Conservation (phyloP, 2,888 invertebrate genomes). For the Caenorhabditis macrosperma region DNA sequence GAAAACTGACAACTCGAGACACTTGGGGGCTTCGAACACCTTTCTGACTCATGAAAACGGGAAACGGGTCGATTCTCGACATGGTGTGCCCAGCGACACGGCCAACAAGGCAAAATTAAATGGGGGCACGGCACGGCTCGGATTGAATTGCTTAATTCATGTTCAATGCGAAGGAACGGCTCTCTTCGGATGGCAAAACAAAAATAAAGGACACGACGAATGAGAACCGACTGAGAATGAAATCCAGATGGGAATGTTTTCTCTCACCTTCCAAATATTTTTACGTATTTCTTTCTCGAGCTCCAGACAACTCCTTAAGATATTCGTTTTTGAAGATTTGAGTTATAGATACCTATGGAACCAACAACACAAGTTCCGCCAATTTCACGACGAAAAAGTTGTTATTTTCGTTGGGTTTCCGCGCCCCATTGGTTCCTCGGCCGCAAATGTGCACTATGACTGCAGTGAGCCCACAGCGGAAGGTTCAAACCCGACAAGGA, state of each 20-base stretch:
- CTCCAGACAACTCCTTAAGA: too few relatives aligned
- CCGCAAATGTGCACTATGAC: slow-evolving; percentile 23
- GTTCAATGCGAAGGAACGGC: slow-evolving; percentile 47
- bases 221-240: slow-evolving; percentile 7
- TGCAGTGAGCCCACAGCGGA: not conserved
- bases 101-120: slow-evolving; percentile 35
- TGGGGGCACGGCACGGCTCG: slow-evolving; percentile 14
- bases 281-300: too few relatives aligned
- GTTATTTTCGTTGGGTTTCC: slow-evolving; percentile 37
- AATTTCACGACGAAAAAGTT: not conserved
- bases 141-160: slow-evolving; percentile 53
- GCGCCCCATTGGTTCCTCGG: slow-evolving; percentile 24
- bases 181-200: slow-evolving; percentile 21
- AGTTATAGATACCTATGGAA: slow-evolving; percentile 8
- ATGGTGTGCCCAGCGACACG: not conserved
- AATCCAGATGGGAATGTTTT: slow-evolving; percentile 38
- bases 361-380: not conserved
- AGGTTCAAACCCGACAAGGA: slow-evolving; percentile 6
- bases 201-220: slow-evolving; percentile 30
- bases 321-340: not conserved
- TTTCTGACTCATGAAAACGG: slow-evolving; percentile 25
- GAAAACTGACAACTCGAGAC: not conserved
- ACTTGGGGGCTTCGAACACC: slow-evolving; percentile 7
- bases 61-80: not conserved
- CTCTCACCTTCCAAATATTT: slow-evolving; percentile 30